Percentiles rank a stretch among this genome's conserved stretches.
Conservation (phyloP, 2,113 vertebrate species). For the Prochilodus magdalenae region DNA sequence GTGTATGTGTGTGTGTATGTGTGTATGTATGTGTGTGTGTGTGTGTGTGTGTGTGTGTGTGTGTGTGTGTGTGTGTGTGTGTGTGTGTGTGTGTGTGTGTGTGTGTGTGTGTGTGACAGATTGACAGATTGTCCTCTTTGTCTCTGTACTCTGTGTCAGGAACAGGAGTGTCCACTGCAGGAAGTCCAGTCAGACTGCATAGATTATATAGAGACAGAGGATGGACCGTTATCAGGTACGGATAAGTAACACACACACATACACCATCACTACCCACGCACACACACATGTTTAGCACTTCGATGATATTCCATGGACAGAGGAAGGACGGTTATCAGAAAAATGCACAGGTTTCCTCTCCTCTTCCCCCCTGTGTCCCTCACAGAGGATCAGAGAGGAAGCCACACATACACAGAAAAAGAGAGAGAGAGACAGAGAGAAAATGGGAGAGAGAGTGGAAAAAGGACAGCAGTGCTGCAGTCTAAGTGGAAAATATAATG, state of each 20-base stretch:
- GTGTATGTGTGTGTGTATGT: no score
- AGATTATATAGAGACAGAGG: slow-evolving; percentile 66
- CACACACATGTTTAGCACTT: background rate
- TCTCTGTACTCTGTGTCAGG: slow-evolving; percentile 37
- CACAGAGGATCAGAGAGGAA: slow-evolving; percentile 43
- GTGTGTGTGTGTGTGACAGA: slow-evolving; percentile 19
- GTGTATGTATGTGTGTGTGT: slow-evolving; percentile 26
- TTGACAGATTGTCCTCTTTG: slow-evolving; percentile 31
- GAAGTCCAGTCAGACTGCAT: slow-evolving; percentile 70
- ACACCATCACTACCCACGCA: slow-evolving; percentile 3
- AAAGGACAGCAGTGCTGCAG: slow-evolving; percentile 19
- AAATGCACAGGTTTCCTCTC: slow-evolving; percentile 67
- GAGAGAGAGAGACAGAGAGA: background rate
- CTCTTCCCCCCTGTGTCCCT: slow-evolving; percentile 38
- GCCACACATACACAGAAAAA: slow-evolving; percentile 9
- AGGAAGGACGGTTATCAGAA: slow-evolving; percentile 46
- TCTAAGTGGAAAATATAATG: slow-evolving; percentile 51
- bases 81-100: slow-evolving; percentile 18
- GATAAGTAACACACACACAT: slow-evolving; percentile 42
- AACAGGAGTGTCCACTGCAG: slow-evolving; percentile 64
- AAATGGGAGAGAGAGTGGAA: slow-evolving; percentile 31
- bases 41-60: background rate
- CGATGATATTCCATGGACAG: slow-evolving; percentile 13
- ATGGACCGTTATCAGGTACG: slow-evolving; percentile 81
- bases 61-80: no score